phyloP scores from a whole-genome alignment of 2,888 invertebrate genomes.

The Steromphala cineraria region DNA sequence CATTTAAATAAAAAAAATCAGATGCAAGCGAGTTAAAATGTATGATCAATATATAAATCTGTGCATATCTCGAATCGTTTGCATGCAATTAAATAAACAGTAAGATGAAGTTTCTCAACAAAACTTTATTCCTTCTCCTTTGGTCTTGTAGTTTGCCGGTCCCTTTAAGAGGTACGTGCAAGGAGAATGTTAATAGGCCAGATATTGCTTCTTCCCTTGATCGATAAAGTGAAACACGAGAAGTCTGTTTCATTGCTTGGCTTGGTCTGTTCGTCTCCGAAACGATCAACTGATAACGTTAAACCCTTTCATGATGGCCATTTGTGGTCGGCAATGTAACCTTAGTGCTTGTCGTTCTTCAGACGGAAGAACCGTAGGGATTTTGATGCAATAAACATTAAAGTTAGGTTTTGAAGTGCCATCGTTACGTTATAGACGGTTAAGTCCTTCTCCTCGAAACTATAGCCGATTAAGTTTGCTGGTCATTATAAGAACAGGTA shows the following conservation, averaged over 20 bases:
- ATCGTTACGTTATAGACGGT: background rate
- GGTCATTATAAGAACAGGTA: background rate
- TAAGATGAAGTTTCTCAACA: no score
- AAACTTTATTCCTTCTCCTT: no score
- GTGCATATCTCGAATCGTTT: no score
- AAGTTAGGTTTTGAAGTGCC: background rate
- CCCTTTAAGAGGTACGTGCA: no score
- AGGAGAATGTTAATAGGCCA: background rate
- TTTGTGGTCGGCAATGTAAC: background rate
- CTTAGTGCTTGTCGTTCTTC: background rate
- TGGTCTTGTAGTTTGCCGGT: no score
- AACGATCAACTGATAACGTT: background rate
- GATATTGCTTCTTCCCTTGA: background rate
- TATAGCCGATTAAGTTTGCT: background rate
- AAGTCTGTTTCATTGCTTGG: slow-evolving; percentile 1
- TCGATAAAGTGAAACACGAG: slow-evolving; percentile 4
- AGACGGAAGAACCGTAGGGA: background rate
- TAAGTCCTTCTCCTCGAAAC: background rate
- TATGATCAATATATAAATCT: no score
- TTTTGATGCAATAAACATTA: background rate
- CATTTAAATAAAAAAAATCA: no score
- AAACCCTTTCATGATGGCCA: background rate
- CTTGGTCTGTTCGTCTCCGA: background rate
- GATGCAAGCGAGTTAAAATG: no score
- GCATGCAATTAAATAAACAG: no score